phyloP scores from a whole-genome alignment of 2,888 invertebrate species.

The Candidula unifasciata region DNA sequence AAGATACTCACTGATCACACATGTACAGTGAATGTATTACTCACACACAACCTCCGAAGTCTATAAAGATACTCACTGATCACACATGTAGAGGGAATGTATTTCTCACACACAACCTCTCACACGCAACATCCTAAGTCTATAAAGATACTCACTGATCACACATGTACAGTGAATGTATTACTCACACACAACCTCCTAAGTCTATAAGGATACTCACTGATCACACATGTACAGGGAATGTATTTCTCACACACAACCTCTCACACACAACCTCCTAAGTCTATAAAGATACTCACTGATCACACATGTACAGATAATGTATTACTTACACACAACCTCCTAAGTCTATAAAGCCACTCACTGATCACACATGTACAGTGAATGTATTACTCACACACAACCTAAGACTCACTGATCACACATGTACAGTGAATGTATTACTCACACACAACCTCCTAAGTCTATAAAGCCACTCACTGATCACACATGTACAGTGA shows the following conservation, averaged over 20 bases:
- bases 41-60: background rate
- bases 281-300: background rate
- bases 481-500: conserved; percentile 89
- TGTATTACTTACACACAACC: background rate
- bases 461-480: conserved; percentile 66
- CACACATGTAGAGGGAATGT: conserved; percentile 65
- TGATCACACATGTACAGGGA: background rate
- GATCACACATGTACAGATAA: background rate
- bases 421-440: background rate
- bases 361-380: conserved; percentile 84
- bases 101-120: background rate
- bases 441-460: background rate
- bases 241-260: no score
- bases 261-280: conserved; percentile 80
- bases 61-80: conserved; percentile 65
- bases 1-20: background rate
- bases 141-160: conserved; percentile 80
- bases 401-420: conserved; percentile 76
- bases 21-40: no score
- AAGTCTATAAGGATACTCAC: conserved; percentile 78
- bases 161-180: conserved; percentile 84
- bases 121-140: conserved; percentile 79
- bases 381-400: conserved; percentile 81
- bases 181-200: no score
- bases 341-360: background rate